Conservation (phyloP, 2,113 vertebrate genomes). For the Cathartes aura region DNA sequence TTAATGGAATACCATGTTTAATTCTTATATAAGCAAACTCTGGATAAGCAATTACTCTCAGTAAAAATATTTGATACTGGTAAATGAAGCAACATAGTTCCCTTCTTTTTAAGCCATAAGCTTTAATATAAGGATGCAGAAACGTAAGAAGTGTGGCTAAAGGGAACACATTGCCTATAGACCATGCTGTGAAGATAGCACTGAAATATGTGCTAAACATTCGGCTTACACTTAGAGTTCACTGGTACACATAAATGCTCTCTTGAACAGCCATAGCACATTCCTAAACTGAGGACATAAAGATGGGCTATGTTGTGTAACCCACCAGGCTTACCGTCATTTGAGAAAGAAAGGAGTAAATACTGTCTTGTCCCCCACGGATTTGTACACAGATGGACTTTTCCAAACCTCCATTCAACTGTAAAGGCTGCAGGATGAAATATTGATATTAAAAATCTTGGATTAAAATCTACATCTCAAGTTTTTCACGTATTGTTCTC, state of each 20-base stretch:
- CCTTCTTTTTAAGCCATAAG: neutral
- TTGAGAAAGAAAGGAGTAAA: neutral
- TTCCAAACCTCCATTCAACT: neutral
- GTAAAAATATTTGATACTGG: neutral
- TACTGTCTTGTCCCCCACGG: neutral
- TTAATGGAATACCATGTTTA: neutral
- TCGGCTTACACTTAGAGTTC: slow-evolving; percentile 2
- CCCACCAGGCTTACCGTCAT: neutral
- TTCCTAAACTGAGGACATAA: slow-evolving; percentile 12
- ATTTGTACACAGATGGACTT: neutral
- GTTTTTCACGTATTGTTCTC: neutral
- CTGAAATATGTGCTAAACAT: slow-evolving; percentile 13
- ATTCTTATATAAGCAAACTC: neutral
- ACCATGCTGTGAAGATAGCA: slow-evolving; percentile 7
- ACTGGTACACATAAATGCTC: neutral
- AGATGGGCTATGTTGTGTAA: neutral
- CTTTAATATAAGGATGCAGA: neutral
- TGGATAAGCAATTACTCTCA: neutral
- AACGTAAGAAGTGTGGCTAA: neutral
- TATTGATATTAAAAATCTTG: neutral
- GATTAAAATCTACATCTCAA: neutral
- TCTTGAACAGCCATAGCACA: neutral
- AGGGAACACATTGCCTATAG: neutral
- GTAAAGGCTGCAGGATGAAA: neutral
- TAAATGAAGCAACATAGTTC: neutral